Percentiles rank a stretch among this genome's conserved stretches.
phyloP scores from a whole-genome alignment of 1,140 invertebrate genomes.

The Muscidifurax raptorellus region DNA sequence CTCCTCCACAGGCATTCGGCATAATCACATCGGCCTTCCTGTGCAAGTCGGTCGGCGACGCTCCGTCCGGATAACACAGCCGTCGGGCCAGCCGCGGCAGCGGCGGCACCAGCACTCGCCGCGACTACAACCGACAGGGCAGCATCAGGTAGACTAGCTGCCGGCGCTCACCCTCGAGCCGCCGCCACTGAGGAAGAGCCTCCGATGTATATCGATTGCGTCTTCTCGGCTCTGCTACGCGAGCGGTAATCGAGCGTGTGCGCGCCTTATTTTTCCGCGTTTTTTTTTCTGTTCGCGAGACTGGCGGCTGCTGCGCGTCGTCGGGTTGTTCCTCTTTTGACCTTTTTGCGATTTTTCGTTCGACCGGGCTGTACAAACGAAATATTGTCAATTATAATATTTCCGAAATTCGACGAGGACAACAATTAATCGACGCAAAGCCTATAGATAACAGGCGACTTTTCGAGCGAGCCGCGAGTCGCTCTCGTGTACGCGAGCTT shows the following conservation, averaged over 20 bases:
- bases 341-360: too few relatives aligned
- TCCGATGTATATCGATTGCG: neutral
- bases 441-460: too few relatives aligned
- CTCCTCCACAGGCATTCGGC: conserved; percentile 62
- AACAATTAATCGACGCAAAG: too few relatives aligned
- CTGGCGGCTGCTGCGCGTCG: too few relatives aligned
- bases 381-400: too few relatives aligned
- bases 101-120: conserved; percentile 3
- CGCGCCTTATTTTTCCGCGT: neutral
- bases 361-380: too few relatives aligned
- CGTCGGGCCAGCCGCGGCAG: conserved; percentile 28
- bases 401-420: too few relatives aligned
- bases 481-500: too few relatives aligned
- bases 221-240: neutral
- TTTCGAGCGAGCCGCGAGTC: too few relatives aligned
- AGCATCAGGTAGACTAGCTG: conserved; percentile 32
- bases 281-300: neutral
- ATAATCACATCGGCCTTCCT: conserved; percentile 67
- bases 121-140: neutral
- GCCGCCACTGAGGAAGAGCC: neutral
- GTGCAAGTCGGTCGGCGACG: conserved; percentile 53
- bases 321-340: too few relatives aligned
- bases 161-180: neutral
- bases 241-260: neutral
- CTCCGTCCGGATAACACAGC: conserved; percentile 25